Base-by-base conservation (phyloP, 1,140 invertebrate genomes). In the Bursaphelenchus mucronatus region DNA sequence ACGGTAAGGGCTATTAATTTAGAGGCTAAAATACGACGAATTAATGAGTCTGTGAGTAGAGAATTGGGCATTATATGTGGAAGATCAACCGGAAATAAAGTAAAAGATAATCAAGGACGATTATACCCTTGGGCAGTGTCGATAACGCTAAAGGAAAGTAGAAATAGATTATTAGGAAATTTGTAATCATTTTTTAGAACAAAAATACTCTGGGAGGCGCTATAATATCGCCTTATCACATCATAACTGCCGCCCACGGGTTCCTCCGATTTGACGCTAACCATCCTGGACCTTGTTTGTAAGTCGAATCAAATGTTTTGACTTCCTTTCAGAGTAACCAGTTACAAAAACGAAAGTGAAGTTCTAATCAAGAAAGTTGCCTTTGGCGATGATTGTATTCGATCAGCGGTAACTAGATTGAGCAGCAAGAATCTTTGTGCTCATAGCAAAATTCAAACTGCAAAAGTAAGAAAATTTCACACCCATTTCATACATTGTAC, bases 321-420 rank as follows among this genome's bases (percentile, higher is more conserved):
- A 15, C n/a, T n/a, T 45, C 11, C 7, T 56, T 56, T 7, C 54
- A 59, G 63, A 21, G 59, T 64, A 30, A 64, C 64, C n/a, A 45
- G 44, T 10, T 66, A 66, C 45, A 44, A 50, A 67, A 30, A 53
- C 0, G 15, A 30, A n/a, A n/a, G 40, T 17, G 47, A 64, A 30
- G 13, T 66, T 0, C 49, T 55, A 19, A 57, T 50, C 7, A 17
- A 55, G 8, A 47, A 45, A 19, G 70, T 71, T 8, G 44, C 67
- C 1, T 68, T 61, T 47, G 69, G 69, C 9, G 70, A 51, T 1
- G 65, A 52, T 13, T 71, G 69, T 44, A 71, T 71, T 46, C 65
- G 63, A 9, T 68, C 61, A 6, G 50, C 17, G 1, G 41, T 46
- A n/a, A 61, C 52, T 51, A 66, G 54, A 43, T 46, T 59, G 45